Base-by-base conservation (phyloP, 1,140 invertebrate species). In the Hestina assimilis region DNA sequence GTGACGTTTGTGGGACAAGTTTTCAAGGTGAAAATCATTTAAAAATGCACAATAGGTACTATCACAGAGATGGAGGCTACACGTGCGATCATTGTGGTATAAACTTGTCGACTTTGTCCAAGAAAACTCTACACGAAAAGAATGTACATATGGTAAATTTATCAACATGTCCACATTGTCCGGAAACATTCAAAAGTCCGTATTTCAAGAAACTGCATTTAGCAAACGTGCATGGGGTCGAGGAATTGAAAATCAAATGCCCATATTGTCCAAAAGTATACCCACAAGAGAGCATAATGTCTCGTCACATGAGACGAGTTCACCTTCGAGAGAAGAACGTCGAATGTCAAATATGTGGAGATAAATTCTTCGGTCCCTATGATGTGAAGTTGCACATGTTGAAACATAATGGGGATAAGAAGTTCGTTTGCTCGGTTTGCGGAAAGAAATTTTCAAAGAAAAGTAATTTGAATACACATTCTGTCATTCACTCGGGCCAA, bases 321-420 rank as follows among this genome's bases (percentile, higher is more conserved):
- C 83, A 86, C 66, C 67, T 86, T 9, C 53, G 75, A 41, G 83
- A 86, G 38, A 86, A 83, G 21, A 85, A 88, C 20, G 81, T 88
- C 1, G 77, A 87, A 31, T 90, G 89, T 45, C 79, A 83, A 14
- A 68, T 84, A 3, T 90, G 89, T 48, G 89, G 84, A 3, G 93
- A 93, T 63, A 90, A 92, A 20, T 94, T 94, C 76, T 92, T 92
- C 56, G 93, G 93, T 33, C 89, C 90, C 1, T 92, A 92, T 38
- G 93, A 94, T 60, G 85, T 94, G 1, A 94, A 94, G 65, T 87
- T 93, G 1, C 83, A 88, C 76, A 94, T 95, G 89, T 73, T 92
- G 28, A 92, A 91, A 19, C 92, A 94, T 59, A 93, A 92, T n/a
- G 92, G 92, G 0, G 92, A 92, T 58, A 89, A 90, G 20, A 91